These are phyloP conservation scores for Salvator merianae DNA, from an alignment of 2,113 vertebrate genomes.

Conservation along the genomic window DNA sequence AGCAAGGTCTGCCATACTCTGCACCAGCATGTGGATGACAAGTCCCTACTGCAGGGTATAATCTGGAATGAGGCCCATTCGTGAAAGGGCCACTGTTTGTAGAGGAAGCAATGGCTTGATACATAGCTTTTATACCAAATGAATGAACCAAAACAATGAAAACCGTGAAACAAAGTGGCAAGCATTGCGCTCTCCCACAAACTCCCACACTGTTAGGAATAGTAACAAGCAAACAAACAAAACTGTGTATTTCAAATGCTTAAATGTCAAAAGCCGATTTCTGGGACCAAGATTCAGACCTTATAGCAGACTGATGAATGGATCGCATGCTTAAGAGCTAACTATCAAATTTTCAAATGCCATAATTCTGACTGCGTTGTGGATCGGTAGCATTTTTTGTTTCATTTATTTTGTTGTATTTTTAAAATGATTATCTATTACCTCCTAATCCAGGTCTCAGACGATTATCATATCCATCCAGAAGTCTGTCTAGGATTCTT, in stretches of 20 bases:
- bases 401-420: not conserved
- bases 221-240: too few species aligned
- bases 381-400: not conserved
- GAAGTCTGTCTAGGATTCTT: constrained; percentile 96
- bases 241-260: not conserved
- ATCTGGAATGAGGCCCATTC: too few species aligned
- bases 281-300: not conserved
- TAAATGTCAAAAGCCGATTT: not conserved
- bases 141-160: constrained; percentile 24
- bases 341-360: not conserved
- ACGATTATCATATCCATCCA: constrained; percentile 98
- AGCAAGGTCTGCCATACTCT: too few species aligned
- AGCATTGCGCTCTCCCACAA: constrained; percentile 26
- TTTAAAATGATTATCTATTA: constrained; percentile 74
- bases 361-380: not conserved
- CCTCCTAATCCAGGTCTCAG: constrained; percentile 97
- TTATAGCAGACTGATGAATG: not conserved
- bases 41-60: too few species aligned
- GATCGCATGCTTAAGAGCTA: not conserved
- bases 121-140: not conserved
- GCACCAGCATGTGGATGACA: too few species aligned
- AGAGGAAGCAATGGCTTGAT: constrained; percentile 22
- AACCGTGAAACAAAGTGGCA: constrained; percentile 45
- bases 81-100: not conserved
- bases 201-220: not conserved